These are phyloP conservation scores for Malurus elegans DNA, from an alignment of 2,113 vertebrate species.

Conservation along the genomic window DNA sequence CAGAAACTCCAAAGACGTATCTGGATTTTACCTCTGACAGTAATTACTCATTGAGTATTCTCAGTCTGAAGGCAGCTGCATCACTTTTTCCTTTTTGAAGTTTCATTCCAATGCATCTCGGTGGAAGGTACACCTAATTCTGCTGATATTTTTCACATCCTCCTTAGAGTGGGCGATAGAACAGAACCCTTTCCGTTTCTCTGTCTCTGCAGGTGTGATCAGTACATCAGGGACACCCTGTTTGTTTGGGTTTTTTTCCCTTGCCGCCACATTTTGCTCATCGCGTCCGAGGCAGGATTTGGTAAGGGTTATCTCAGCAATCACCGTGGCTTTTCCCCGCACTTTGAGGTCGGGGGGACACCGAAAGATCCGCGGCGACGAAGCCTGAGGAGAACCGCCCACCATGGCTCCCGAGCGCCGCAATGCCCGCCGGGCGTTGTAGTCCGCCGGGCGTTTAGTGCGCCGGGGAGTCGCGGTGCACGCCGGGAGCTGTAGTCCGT, in stretches of 20 bases:
- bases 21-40: background rate
- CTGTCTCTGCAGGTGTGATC: background rate
- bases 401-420: rapidly evolving
- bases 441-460: rapidly evolving
- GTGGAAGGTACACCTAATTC: background rate
- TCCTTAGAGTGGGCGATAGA: background rate
- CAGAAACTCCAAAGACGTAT: rapidly evolving
- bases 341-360: too few relatives aligned
- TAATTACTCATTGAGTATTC: background rate
- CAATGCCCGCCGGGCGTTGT: background rate
- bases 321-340: background rate
- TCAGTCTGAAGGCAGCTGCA: background rate
- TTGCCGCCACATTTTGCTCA: background rate
- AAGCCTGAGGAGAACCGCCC: rapidly evolving
- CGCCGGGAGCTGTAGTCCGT: conserved; percentile 5
- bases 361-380: rapidly evolving
- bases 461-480: background rate
- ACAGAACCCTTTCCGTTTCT: background rate
- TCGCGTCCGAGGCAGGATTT: background rate
- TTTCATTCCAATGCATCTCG: background rate
- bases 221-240: rapidly evolving
- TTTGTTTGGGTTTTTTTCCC: rapidly evolving
- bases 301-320: background rate
- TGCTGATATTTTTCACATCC: background rate
- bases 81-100: background rate